These are phyloP conservation scores for Olivierus martensii DNA, from an alignment of 1,140 invertebrate genomes.

Conservation along the genomic window DNA sequence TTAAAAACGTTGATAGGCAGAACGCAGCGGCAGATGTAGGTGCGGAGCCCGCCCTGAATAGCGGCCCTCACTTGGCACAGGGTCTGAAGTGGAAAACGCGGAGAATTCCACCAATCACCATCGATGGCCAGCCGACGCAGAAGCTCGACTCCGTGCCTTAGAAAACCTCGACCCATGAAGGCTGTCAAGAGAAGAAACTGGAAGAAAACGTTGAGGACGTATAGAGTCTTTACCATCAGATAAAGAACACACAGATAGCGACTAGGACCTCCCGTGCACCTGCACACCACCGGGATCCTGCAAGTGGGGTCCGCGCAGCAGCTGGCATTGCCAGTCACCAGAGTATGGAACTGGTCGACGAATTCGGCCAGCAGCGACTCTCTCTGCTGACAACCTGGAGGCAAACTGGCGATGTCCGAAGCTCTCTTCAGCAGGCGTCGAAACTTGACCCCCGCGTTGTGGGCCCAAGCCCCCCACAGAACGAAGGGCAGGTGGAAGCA, in stretches of 20 bases:
- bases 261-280: conserved; percentile 27
- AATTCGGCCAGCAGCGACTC: conserved; percentile 30
- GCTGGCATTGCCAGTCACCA: conserved; percentile 27
- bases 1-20: conserved; percentile 42
- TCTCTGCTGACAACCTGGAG: conserved; percentile 31
- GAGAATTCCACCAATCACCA: conserved; percentile 31
- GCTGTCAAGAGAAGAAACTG: conserved; percentile 34
- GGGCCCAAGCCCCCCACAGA: conserved; percentile 35
- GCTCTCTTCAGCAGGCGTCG: conserved; percentile 29
- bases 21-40: conserved; percentile 37
- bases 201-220: conserved; percentile 32
- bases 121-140: conserved; percentile 21
- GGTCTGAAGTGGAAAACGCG: conserved; percentile 31
- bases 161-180: conserved; percentile 29
- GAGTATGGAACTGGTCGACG: conserved; percentile 30
- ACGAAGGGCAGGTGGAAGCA: conserved; percentile 41
- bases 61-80: conserved; percentile 29
- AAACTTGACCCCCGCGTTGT: conserved; percentile 29
- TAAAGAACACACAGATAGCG: conserved; percentile 34
- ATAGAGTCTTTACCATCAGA: conserved; percentile 32
- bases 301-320: conserved; percentile 28
- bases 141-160: conserved; percentile 29
- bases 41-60: conserved; percentile 28
- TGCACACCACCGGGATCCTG: conserved; percentile 21
- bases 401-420: conserved; percentile 27